Evolutionary conservation across 2,888 invertebrate species (phyloP), one percentile per base, ranked within the genome.

Genomic region (Pyrochroa serraticornis): DNA sequence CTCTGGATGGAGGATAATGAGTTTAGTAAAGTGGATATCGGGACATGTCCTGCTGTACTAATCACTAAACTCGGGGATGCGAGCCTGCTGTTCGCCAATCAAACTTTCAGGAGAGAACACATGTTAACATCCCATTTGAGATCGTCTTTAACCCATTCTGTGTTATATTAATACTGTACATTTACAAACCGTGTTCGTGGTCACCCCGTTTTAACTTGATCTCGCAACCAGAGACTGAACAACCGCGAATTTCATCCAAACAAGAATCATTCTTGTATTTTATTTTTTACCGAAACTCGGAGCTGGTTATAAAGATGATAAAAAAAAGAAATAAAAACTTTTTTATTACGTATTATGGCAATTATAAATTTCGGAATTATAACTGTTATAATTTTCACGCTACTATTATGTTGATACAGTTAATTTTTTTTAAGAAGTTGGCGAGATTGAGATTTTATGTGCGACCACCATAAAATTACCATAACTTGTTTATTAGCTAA

Each of bases 51-150:
- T 56, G 49, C 51, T 22, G 5, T 22, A 60, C 66, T 68, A 68
- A 67, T 67, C 66, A 60, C 62, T 42, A 62, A n/a, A 60, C 60
- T 65, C 61, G 50, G 60, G 59, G 59, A 66, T 53, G 61, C 49
- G 65, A 39, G 41, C 43, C 36, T 56, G 55, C 62, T 64, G 60
- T 67, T 67, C 64, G 70, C 66, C 69, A 66, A 73, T 73, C 68
- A 69, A 69, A 71, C 63, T 70, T 71, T 70, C 67, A 68, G 64
- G 58, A 64, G 64, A 58, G 56, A 66, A 73, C 70, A 72, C 70
- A 68, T 71, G 72, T 72, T 70, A 70, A 72, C 72, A 72, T 49
- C 66, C 66, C 63, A 68, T 66, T 70, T 66, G 65, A 65, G 65
- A 67, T 68, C 67, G 67, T 65, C 65, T 69, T 65, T 62, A 53